phyloP scores from a whole-genome alignment of 2,113 vertebrate genomes.

The Gallinago undulata region DNA sequence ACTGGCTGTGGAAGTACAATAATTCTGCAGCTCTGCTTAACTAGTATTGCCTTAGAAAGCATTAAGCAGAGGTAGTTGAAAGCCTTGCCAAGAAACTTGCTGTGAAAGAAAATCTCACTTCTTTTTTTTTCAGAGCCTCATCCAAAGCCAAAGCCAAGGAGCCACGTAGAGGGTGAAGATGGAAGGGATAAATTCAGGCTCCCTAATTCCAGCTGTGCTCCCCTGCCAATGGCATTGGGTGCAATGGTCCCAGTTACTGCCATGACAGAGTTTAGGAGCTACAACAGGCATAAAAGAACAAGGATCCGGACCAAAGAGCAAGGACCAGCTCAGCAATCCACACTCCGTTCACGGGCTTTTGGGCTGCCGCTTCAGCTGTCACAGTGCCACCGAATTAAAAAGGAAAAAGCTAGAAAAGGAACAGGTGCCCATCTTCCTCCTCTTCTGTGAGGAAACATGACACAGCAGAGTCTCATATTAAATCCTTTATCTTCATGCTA shows the following conservation, averaged over 20 bases:
- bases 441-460: constrained; percentile 6
- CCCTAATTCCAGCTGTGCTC: not conserved
- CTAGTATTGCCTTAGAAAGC: not conserved
- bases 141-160: not conserved
- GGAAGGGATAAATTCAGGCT: not conserved
- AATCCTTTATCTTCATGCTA: constrained; percentile 54
- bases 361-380: not conserved
- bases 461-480: constrained; percentile 28
- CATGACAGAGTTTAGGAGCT: not conserved
- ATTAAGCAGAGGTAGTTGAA: not conserved
- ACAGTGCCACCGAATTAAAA: not conserved
- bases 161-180: not conserved
- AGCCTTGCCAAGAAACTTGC: not conserved
- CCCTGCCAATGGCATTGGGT: not conserved
- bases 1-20: not conserved
- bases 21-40: not conserved
- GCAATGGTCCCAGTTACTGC: not conserved
- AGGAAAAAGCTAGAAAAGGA: not conserved
- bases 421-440: not conserved
- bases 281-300: not conserved
- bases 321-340: not conserved
- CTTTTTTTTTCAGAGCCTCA: not conserved
- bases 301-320: not conserved
- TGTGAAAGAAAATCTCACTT: not conserved
- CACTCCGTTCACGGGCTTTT: not conserved